These are phyloP conservation scores for Ateles fusciceps DNA, from an alignment of 2,797 vertebrate species.

Conservation along the genomic window DNA sequence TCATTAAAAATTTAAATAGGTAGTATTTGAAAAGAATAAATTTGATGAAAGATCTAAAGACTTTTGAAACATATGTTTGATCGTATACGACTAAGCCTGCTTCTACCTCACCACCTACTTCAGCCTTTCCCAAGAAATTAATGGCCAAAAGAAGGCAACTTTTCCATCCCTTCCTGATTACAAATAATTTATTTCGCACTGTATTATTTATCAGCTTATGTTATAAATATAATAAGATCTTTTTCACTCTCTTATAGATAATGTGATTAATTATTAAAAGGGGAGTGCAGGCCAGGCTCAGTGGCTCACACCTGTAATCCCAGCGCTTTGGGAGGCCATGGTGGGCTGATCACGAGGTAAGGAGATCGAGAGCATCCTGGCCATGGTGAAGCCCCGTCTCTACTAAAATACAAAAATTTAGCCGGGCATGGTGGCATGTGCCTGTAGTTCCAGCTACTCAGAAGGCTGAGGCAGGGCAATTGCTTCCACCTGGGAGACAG, in stretches of 20 bases:
- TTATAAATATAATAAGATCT: constrained; percentile 46
- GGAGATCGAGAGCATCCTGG: too few relatives aligned
- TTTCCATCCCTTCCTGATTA: background rate
- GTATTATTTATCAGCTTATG: constrained; percentile 59
- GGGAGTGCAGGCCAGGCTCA: rapidly evolving
- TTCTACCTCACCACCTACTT: background rate
- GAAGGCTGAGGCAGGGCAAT: too few relatives aligned
- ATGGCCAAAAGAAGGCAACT: background rate
- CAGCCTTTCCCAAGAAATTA: background rate
- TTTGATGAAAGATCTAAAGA: background rate
- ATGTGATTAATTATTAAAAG: constrained; percentile 68
- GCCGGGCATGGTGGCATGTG: too few relatives aligned
- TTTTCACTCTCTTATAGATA: constrained; percentile 24
- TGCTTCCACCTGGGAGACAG: too few relatives aligned
- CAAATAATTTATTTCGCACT: constrained; percentile 40
- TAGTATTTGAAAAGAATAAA: background rate
- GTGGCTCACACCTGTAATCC: too few relatives aligned
- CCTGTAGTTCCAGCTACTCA: too few relatives aligned
- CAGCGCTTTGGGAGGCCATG: too few relatives aligned
- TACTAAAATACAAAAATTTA: too few relatives aligned
- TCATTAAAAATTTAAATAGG: background rate
- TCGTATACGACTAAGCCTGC: background rate
- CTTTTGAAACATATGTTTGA: background rate
- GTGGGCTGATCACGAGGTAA: too few relatives aligned
- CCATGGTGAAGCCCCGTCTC: too few relatives aligned